These are phyloP conservation scores for Monochamus alternatus DNA, from an alignment of 2,888 invertebrate genomes.

Conservation along the genomic window DNA sequence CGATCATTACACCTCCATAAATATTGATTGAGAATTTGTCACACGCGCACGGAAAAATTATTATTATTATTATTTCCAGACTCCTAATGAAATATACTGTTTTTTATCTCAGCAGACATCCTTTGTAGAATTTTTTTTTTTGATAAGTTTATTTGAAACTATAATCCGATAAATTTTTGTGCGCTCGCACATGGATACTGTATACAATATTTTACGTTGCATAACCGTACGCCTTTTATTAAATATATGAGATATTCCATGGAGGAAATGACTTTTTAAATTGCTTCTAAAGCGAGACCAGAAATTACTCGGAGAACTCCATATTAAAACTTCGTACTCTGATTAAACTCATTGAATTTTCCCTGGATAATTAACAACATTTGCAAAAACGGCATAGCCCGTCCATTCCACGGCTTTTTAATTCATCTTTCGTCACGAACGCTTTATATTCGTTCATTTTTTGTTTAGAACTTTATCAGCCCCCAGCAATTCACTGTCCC, in stretches of 20 bases:
- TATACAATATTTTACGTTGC: neutral
- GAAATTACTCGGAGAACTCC: constrained; percentile 20
- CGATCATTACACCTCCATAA: no score
- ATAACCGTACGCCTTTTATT: neutral
- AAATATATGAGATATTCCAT: constrained; percentile 2
- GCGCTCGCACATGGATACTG: no score
- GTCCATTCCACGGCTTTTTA: constrained; percentile 61
- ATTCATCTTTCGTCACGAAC: constrained; percentile 60
- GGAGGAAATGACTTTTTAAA: constrained; percentile 14
- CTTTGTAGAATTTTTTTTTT: no score
- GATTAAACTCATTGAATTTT: constrained; percentile 38
- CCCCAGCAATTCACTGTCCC: constrained; percentile 39
- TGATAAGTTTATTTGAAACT: no score
- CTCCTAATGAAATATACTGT: no score
- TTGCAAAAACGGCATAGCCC: constrained; percentile 61
- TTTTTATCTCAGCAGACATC: no score
- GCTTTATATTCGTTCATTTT: constrained; percentile 55
- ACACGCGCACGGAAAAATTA: no score
- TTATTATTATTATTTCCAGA: no score
- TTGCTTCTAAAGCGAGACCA: constrained; percentile 8
- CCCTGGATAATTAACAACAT: constrained; percentile 62
- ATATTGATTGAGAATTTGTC: no score
- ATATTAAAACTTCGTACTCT: constrained; percentile 28
- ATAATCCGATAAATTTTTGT: no score
- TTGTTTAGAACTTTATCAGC: constrained; percentile 52